A percentile compares a stretch with the other conserved stretches of the same genome.
phyloP scores from a whole-genome alignment of 1,140 invertebrate genomes.

The Ruditapes philippinarum region DNA sequence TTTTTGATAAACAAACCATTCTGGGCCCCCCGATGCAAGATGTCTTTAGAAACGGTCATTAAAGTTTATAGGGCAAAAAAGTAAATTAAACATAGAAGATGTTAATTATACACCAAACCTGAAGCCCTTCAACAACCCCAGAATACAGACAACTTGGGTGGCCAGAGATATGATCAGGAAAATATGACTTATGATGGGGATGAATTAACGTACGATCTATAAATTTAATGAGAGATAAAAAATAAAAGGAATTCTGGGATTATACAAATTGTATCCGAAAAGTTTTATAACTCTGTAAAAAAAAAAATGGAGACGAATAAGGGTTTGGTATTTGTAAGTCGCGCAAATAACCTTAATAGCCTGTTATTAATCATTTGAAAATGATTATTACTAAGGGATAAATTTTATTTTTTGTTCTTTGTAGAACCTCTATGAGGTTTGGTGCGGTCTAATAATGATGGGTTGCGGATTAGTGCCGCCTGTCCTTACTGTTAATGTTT shows the following conservation, averaged over 20 bases:
- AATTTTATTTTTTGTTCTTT: slow-evolving; percentile 52
- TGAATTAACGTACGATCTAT: slow-evolving; percentile 62
- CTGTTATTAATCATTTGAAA: slow-evolving; percentile 65
- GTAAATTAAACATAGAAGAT: slow-evolving; percentile 58
- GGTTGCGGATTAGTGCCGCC: neutral
- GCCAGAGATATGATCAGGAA: slow-evolving; percentile 62
- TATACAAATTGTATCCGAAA: slow-evolving; percentile 53
- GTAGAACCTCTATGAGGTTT: slow-evolving; percentile 4
- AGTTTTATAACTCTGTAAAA: slow-evolving; percentile 50
- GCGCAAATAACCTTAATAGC: slow-evolving; percentile 29
- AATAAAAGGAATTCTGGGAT: slow-evolving; percentile 30
- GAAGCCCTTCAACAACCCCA: slow-evolving; percentile 40
- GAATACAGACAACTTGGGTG: slow-evolving; percentile 61
- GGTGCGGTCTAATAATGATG: neutral
- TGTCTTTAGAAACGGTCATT: slow-evolving; percentile 61
- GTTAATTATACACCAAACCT: slow-evolving; percentile 53
- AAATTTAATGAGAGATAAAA: slow-evolving; percentile 67
- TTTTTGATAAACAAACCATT: slow-evolving; percentile 55
- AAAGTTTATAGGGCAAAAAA: slow-evolving; percentile 64
- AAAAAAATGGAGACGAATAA: slow-evolving; percentile 16
- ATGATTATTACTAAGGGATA: slow-evolving; percentile 45
- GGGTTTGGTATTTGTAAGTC: slow-evolving; percentile 32
- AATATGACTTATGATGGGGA: slow-evolving; percentile 68
- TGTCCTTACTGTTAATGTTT: slow-evolving; percentile 27
- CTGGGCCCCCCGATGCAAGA: slow-evolving; percentile 39